Evolutionary conservation across 2,797 vertebrate genomes (phyloP).

Genomic region (Chelonia mydas): DNA sequence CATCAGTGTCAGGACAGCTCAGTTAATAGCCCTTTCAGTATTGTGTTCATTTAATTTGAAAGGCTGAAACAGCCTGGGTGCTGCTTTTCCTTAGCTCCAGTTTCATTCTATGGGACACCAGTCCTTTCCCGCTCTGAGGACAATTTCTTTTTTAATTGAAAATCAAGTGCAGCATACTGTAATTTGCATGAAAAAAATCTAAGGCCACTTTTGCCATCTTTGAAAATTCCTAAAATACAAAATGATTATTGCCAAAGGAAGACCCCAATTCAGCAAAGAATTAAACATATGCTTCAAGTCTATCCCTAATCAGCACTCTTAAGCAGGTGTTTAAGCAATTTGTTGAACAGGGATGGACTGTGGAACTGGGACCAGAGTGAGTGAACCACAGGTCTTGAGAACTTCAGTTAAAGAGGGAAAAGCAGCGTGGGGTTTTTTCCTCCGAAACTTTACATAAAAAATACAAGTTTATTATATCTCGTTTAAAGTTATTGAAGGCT

Average conservation of each 20-base stretch:
- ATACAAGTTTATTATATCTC: constrained; percentile 78
- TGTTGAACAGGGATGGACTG: constrained; percentile 31
- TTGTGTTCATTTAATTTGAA: constrained; percentile 46
- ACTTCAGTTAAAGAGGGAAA: constrained; percentile 53
- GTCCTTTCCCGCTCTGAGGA: background rate
- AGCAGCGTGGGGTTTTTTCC: constrained; percentile 23
- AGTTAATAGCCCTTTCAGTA: background rate
- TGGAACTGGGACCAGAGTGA: constrained; percentile 26
- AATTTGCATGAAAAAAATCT: background rate
- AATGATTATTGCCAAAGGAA: background rate
- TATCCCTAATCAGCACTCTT: constrained; percentile 28
- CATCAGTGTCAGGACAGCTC: background rate
- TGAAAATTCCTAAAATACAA: background rate
- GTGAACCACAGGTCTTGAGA: constrained; percentile 34
- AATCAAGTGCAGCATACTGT: background rate
- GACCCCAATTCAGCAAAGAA: background rate
- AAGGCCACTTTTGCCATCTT: background rate
- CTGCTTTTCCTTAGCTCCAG: background rate
- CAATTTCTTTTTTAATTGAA: background rate
- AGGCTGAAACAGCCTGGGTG: background rate
- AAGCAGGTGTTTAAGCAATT: constrained; percentile 42
- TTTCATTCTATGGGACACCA: background rate
- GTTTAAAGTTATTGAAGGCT: constrained; percentile 80
- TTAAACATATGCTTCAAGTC: background rate
- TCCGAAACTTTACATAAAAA: constrained; percentile 66